phyloP scores from a whole-genome alignment of 92 coral and sea anemone genomes.

The Pocillopora grandis region DNA sequence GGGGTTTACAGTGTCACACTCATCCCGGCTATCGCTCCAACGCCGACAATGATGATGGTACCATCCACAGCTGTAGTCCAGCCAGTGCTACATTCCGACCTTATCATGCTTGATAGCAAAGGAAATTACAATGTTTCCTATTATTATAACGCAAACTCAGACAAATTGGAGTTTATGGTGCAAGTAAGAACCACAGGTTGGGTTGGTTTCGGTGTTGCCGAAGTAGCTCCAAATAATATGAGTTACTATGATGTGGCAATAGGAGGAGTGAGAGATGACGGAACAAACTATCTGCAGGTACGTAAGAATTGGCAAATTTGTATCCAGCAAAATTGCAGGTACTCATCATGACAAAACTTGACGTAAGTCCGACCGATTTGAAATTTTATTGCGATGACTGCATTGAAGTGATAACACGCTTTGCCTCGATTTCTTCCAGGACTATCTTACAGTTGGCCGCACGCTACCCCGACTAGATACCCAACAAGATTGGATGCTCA shows the following conservation, averaged over 20 bases:
- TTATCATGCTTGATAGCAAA: not conserved
- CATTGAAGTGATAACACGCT: too few relatives aligned
- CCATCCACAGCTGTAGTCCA: not conserved
- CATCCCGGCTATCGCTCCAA: not conserved
- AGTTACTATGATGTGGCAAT: constrained; percentile 26
- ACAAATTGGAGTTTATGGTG: constrained; percentile 13
- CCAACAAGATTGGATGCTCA: constrained; percentile 8
- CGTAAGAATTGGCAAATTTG: not conserved
- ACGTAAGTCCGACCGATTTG: not conserved
- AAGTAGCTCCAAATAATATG: not conserved
- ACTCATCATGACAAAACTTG: too few relatives aligned
- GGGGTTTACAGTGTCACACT: not conserved
- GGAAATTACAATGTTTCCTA: constrained; percentile 14
- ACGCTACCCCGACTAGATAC: not conserved
- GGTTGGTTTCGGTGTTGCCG: constrained; percentile 32
- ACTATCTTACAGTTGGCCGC: not conserved
- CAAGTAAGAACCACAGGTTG: constrained; percentile 15
- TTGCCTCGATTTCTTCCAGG: not conserved
- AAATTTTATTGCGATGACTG: not conserved
- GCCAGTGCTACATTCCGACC: not conserved
- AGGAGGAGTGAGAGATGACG: not conserved
- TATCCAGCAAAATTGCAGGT: too few relatives aligned
- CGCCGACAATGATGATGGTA: not conserved
- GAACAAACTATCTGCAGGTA: constrained; percentile 5
- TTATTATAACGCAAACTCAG: constrained; percentile 17